Evolutionary conservation across 2,888 invertebrate genomes (phyloP).

Genomic region (Tetramorium bicarinatum): DNA sequence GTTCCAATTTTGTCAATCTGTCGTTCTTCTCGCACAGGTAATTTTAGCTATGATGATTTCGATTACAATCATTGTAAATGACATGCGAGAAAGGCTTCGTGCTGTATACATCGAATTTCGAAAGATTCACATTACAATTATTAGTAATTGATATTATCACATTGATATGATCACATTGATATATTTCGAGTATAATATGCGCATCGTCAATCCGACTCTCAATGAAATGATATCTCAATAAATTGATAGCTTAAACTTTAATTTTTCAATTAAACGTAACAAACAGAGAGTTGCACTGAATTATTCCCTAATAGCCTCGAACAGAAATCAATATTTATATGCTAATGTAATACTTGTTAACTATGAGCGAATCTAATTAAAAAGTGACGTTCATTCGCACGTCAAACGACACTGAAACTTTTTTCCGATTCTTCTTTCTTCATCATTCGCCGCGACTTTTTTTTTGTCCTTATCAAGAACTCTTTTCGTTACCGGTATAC

Average conservation of each 20-base stretch:
- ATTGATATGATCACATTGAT: not conserved
- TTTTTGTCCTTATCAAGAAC: conserved; percentile 17
- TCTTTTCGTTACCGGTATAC: conserved; percentile 19
- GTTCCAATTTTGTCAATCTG: conserved; percentile 26
- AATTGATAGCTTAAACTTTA: not conserved
- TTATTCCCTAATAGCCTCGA: not conserved
- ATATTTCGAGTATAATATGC: conserved; percentile 7
- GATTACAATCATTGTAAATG: conserved; percentile 21
- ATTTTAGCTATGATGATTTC: conserved; percentile 24
- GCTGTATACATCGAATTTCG: not conserved
- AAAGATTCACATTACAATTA: conserved; percentile 10
- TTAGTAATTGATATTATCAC: conserved; percentile 13
- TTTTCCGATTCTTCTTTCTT: not conserved
- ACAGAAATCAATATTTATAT: not conserved
- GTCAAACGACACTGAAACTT: conserved; percentile 30
- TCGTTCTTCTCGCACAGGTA: not conserved
- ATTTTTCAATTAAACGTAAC: not conserved
- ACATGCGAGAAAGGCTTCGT: not conserved
- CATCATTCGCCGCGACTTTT: not conserved
- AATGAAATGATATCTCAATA: conserved; percentile 4
- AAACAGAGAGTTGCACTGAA: not conserved
- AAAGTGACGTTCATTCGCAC: conserved; percentile 10
- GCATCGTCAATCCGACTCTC: not conserved
- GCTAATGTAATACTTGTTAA: conserved; percentile 1
- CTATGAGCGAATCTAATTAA: conserved; percentile 31